phyloP scores from a whole-genome alignment of 2,888 invertebrate species.

The Drosophila anomalipes region DNA sequence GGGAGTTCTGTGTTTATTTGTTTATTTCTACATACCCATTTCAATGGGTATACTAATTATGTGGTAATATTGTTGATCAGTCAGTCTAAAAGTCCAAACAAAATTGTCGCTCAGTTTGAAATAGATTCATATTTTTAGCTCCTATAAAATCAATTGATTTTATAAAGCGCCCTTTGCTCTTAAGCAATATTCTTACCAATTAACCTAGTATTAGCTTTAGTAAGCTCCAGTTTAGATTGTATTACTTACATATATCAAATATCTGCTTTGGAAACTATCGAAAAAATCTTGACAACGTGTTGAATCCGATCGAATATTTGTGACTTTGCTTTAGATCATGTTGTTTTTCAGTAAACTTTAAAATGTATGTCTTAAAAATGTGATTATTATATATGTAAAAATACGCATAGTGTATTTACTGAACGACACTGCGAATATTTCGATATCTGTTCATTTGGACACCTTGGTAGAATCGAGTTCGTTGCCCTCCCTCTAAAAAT shows the following conservation, averaged over 20 bases:
- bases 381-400: neutral
- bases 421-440: neutral
- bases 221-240: neutral
- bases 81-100: neutral
- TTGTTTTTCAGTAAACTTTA: neutral
- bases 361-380: neutral
- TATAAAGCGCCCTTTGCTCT: neutral
- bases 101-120: neutral
- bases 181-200: neutral
- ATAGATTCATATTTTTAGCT: neutral
- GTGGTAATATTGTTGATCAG: neutral
- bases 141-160: neutral
- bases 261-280: neutral
- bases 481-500: conserved; percentile 19
- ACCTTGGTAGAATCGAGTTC: conserved; percentile 1
- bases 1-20: neutral
- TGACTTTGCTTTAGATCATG: neutral
- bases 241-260: neutral
- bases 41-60: neutral
- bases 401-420: neutral
- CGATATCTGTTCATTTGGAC: neutral
- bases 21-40: neutral
- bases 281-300: neutral
- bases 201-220: neutral
- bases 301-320: neutral